A percentile compares a stretch with the other conserved stretches of the same genome.
phyloP scores from a whole-genome alignment of 1,140 invertebrate genomes.

The Tetraneura akinire region DNA sequence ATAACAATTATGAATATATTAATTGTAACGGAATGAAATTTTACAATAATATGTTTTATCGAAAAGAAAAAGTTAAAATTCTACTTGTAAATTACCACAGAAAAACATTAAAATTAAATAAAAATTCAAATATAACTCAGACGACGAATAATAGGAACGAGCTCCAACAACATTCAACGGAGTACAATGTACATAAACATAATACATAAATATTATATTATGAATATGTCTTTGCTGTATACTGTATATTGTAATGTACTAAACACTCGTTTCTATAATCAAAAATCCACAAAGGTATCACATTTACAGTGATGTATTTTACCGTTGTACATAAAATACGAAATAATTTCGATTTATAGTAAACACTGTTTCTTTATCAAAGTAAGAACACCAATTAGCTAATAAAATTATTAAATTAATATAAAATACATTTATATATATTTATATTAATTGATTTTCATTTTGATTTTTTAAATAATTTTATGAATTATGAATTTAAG shows the following conservation, averaged over 20 bases:
- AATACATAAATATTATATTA: neutral
- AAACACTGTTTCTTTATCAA: constrained; percentile 18
- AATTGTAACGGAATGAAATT: neutral
- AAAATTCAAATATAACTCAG: neutral
- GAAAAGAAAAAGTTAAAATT: neutral
- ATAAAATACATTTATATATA: too few species aligned
- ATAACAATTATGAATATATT: neutral
- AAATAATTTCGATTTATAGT: neutral
- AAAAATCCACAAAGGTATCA: constrained; percentile 28
- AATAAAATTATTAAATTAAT: too few species aligned
- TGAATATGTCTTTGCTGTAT: constrained; percentile 28
- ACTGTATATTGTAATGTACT: too few species aligned
- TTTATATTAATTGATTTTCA: too few species aligned
- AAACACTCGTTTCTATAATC: constrained; percentile 15
- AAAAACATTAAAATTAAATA: neutral
- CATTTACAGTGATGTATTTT: constrained; percentile 1
- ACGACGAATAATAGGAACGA: neutral
- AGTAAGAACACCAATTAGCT: too few species aligned
- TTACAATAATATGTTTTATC: neutral
- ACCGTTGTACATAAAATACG: neutral
- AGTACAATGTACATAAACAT: neutral
- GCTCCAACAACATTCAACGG: constrained; percentile 14
- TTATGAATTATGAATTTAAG: too few species aligned
- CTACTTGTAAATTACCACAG: neutral
- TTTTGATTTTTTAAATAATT: too few species aligned